A percentile compares a stretch with the other conserved stretches of the same genome.
Conservation (phyloP, 1,140 invertebrate species). For the Nymphalis io region DNA sequence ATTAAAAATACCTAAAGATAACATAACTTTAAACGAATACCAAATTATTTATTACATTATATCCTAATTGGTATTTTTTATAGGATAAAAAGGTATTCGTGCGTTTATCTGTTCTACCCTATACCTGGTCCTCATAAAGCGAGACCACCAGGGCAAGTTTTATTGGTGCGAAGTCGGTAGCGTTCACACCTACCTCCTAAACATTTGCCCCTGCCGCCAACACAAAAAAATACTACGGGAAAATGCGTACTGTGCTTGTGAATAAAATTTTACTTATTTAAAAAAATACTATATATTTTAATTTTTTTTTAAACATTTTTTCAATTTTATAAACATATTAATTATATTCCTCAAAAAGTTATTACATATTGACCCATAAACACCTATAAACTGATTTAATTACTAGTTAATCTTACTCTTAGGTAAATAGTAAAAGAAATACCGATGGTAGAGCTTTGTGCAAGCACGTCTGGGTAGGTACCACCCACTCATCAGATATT, state of each 20-base stretch:
- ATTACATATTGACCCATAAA: no score
- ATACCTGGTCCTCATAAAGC: conserved; percentile 1
- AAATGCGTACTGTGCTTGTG: neutral
- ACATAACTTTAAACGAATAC: neutral
- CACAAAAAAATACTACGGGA: conserved; percentile 13
- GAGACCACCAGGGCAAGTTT: conserved; percentile 55
- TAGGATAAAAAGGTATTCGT: neutral
- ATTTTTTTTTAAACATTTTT: neutral
- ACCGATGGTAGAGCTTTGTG: no score
- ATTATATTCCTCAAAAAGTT: no score
- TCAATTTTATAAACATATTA: no score
- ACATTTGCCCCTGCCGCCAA: conserved; percentile 41
- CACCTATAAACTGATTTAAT: no score
- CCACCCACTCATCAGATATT: no score
- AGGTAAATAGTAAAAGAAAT: no score
- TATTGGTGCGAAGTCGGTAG: conserved; percentile 61
- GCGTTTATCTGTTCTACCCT: conserved; percentile 10
- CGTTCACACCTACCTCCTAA: conserved; percentile 48
- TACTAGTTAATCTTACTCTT: no score
- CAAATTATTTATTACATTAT: neutral
- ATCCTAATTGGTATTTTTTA: neutral
- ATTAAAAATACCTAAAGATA: neutral
- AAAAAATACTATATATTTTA: neutral
- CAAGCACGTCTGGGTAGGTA: no score
- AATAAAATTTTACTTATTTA: neutral